Evolutionary conservation across 2,113 vertebrate genomes (phyloP), one percentile per base, ranked within the genome.

Genomic region (Gila orcuttii): DNA sequence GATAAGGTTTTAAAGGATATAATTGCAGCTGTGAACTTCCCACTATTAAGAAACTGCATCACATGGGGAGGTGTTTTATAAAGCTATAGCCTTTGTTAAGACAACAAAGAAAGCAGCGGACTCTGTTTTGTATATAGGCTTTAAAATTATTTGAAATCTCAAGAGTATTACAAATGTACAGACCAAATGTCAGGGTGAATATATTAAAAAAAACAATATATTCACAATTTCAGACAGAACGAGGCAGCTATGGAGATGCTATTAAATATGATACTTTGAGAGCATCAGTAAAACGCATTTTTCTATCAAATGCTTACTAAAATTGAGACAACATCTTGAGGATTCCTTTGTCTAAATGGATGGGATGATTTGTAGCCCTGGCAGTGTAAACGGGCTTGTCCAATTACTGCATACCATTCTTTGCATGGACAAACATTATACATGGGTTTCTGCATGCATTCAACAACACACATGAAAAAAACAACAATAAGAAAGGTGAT

Each of bases 51-150:
- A 36, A 83, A 64, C 83, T 73, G 75, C 39, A 76, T 28, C 57
- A 87, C 82, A 87, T 62, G 79, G 86, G 45, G 84, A 87, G 83
- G 57, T 86, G 74, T 75, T 86, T 73, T 79, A 81, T 83, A 85
- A 88, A 83, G 78, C 82, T 85, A 71, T 83, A 88, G 79, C 74
- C 87, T 64, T 85, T 86, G 86, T 79, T 80, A 87, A 85, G 86
- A 88, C 83, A 86, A 68, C 47, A 21, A 89, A 83, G 47, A 84
- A 86, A 85, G 78, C 79, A 64, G 74, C 68, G 66, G 69, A 84
- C 77, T 69, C 55, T 79, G 83, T 52, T 52, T 50, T 77, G 36
- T 83, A 80, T n/a, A 45, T 9, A 45, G 50, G 7, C 57, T 36
- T 85, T 73, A 62, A 79, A 82, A 79, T 57, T 33, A 55, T 76